Conservation (phyloP, 1,140 invertebrate species). For the Batillaria attramentaria region DNA sequence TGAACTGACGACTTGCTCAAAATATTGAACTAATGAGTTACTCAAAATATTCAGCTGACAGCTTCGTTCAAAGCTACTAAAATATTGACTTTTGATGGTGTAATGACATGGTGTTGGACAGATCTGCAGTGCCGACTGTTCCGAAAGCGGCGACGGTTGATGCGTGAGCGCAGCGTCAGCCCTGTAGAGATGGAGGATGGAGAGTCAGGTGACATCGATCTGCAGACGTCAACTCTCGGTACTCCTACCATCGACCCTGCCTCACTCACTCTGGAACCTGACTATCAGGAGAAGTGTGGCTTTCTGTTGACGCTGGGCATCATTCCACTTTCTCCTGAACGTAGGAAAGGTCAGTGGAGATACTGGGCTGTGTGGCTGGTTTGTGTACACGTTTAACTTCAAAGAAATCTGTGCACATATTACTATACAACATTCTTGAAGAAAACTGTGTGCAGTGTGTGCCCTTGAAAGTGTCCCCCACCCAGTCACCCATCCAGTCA, state of each 20-base stretch:
- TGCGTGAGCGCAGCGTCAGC: conserved; percentile 60
- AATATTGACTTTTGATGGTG: neutral
- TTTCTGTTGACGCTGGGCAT: conserved; percentile 51
- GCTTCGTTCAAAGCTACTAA: too few relatives aligned
- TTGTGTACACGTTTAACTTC: too few relatives aligned
- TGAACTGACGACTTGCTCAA: too few relatives aligned
- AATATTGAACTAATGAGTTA: too few relatives aligned
- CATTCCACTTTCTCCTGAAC: conserved; percentile 45
- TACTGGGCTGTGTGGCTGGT: too few relatives aligned
- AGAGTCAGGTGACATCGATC: conserved; percentile 12
- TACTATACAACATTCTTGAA: too few relatives aligned
- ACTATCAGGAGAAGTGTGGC: conserved; percentile 58
- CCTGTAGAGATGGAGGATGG: conserved; percentile 54
- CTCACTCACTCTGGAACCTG: conserved; percentile 37
- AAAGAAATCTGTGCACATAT: too few relatives aligned
- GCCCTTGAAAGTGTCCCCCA: too few relatives aligned
- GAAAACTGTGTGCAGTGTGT: too few relatives aligned
- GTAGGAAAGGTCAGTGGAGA: conserved; percentile 49
- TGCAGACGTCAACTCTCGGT: neutral
- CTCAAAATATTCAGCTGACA: too few relatives aligned
- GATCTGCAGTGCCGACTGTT: conserved; percentile 59
- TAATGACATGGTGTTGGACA: conserved; percentile 45
- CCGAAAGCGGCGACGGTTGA: conserved; percentile 52
- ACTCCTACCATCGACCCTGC: neutral
- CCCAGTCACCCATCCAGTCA: too few relatives aligned